These are phyloP conservation scores for Fratercula arctica DNA, from an alignment of 2,797 vertebrate species.

Conservation along the genomic window DNA sequence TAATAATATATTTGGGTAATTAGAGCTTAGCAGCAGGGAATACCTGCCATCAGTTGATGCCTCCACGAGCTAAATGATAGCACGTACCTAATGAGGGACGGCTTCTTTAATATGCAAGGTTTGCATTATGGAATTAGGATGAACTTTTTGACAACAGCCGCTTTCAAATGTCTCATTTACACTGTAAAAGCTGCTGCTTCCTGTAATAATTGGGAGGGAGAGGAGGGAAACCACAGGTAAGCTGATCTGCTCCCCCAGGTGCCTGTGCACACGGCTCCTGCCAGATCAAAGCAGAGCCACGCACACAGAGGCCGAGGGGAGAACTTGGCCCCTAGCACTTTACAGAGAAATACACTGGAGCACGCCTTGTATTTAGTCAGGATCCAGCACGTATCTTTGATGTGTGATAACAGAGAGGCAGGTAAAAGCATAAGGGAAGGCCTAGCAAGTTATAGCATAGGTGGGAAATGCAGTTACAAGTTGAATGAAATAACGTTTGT, in stretches of 20 bases:
- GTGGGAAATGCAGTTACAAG: neutral
- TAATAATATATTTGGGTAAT: neutral
- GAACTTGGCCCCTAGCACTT: slow-evolving; percentile 9
- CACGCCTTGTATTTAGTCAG: neutral
- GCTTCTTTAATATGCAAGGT: neutral
- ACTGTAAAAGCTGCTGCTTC: neutral
- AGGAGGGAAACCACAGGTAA: neutral
- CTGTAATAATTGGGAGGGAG: neutral
- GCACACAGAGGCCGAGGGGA: neutral
- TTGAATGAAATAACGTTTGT: neutral
- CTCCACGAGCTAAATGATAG: neutral
- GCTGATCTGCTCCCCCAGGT: neutral
- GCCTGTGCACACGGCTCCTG: neutral
- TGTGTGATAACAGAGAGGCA: neutral
- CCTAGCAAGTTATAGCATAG: neutral
- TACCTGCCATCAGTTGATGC: neutral
- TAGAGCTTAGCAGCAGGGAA: neutral
- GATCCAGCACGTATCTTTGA: neutral
- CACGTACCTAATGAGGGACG: neutral
- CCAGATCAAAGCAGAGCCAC: neutral
- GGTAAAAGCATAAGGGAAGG: neutral
- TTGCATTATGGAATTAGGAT: neutral
- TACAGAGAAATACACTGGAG: neutral
- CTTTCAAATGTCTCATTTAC: neutral
- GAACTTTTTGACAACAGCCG: neutral